Base-by-base conservation (phyloP, 1,140 invertebrate species). In the Drosophila paulistorum region DNA sequence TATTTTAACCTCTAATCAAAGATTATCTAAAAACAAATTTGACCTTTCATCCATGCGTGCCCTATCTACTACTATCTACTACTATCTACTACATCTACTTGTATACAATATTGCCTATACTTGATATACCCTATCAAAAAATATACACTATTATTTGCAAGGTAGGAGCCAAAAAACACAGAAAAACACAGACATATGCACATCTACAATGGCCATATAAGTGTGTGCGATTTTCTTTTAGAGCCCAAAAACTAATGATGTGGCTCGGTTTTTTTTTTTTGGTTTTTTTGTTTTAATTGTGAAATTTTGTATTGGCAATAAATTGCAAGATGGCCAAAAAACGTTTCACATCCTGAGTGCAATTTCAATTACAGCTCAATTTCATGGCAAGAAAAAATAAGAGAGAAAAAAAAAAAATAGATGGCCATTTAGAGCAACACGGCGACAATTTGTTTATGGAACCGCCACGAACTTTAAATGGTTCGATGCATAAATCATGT, bases 371-470 rank as follows among this genome's bases (percentile, higher is more conserved):
- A 89, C 85, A 89, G 81, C 84, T 89, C 84, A 89, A 89, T 89
- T 89, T 89, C 84, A 82, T 76, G 79, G 71, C 59, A 72, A 23
- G 45, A 11, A 11, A 51, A 20, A 48, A 48, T 10, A 48, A 48
- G 45, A 17, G n/a, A 23, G 20, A 23, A 23, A 23, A 48, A 9
- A 10, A 37, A 37, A 37, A 37, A 37, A 37, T 10, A 37, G 14
- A 65, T 79, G 62, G 71, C 84, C 84, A 90, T 89, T 89, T 89
- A 90, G 77, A 89, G 84, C 33, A 79, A 74, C 68, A 60, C 68
- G 84, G 85, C 81, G 84, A 89, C 84, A 89, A 89, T 89, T 89
- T 89, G 84, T 89, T 89, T 90, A 90, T 89, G 84, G 84, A 80
- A 80, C 84, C 84, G 84, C 80, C 84, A 63, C 67, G 74, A 68